Conservation (phyloP, 1,140 invertebrate species). For the Ctenoplectra terminalis region DNA sequence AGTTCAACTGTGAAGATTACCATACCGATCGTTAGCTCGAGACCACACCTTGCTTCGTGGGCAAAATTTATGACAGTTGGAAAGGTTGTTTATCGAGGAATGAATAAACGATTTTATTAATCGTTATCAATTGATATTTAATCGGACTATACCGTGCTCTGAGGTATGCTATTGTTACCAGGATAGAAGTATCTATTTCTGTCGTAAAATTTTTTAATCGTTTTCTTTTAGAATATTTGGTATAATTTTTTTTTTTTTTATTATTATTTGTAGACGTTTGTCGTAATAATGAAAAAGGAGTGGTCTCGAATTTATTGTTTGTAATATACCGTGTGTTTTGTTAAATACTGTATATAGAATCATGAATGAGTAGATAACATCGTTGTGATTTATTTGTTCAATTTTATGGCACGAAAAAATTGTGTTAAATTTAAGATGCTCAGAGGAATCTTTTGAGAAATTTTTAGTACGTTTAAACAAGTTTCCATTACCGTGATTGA, state of each 20-base stretch:
- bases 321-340: too few species aligned
- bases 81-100: neutral
- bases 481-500: too few species aligned
- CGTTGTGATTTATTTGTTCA: too few species aligned
- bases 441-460: neutral
- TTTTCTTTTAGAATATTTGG: too few species aligned
- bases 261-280: too few species aligned
- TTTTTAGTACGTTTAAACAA: neutral
- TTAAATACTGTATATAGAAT: too few species aligned
- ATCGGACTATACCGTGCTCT: neutral
- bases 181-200: rapidly evolving
- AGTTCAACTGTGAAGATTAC: neutral
- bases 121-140: neutral
- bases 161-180: too few species aligned
- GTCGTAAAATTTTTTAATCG: neutral
- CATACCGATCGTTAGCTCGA: conserved; percentile 1
- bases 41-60: neutral
- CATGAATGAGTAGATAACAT: too few species aligned
- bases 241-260: too few species aligned
- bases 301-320: neutral
- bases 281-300: neutral
- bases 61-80: conserved; percentile 3
- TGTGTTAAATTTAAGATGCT: too few species aligned
- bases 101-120: too few species aligned
- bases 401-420: too few species aligned